A percentile compares a stretch with the other conserved stretches of the same genome.
phyloP scores from a whole-genome alignment of 2,888 invertebrate species.

The Celastrina argiolus region DNA sequence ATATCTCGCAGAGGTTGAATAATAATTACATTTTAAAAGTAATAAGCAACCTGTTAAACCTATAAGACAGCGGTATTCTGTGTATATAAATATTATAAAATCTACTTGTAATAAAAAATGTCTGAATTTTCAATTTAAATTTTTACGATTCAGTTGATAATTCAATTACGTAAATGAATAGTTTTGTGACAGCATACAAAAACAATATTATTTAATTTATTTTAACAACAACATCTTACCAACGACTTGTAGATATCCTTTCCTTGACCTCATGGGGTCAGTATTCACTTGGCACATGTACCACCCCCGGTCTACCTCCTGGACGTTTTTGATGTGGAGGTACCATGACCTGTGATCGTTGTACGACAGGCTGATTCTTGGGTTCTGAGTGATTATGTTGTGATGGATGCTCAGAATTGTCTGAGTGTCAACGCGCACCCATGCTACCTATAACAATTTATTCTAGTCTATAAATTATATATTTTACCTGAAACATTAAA shows the following conservation, averaged over 20 bases:
- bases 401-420: slow-evolving; percentile 95
- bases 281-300: slow-evolving; percentile 96
- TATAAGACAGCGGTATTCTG: not conserved
- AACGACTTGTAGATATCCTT: slow-evolving; percentile 93
- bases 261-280: slow-evolving; percentile 92
- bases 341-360: slow-evolving; percentile 95
- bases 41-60: not conserved
- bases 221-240: no score
- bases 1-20: slow-evolving; percentile 1
- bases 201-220: no score
- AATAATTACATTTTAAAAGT: slow-evolving; percentile 12
- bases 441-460: slow-evolving; percentile 84
- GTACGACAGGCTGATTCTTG: slow-evolving; percentile 89
- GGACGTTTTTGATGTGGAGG: slow-evolving; percentile 91
- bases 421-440: slow-evolving; percentile 95
- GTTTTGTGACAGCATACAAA: no score
- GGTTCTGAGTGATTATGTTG: slow-evolving; percentile 93
- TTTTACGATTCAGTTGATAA: no score
- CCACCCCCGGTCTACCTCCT: slow-evolving; percentile 93
- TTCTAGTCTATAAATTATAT: not conserved
- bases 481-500: no score
- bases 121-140: no score
- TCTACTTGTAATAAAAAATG: no score
- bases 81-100: no score
- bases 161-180: no score